Evolutionary conservation across 1,140 invertebrate genomes (phyloP).

Genomic region (Neodiprion fabricii): DNA sequence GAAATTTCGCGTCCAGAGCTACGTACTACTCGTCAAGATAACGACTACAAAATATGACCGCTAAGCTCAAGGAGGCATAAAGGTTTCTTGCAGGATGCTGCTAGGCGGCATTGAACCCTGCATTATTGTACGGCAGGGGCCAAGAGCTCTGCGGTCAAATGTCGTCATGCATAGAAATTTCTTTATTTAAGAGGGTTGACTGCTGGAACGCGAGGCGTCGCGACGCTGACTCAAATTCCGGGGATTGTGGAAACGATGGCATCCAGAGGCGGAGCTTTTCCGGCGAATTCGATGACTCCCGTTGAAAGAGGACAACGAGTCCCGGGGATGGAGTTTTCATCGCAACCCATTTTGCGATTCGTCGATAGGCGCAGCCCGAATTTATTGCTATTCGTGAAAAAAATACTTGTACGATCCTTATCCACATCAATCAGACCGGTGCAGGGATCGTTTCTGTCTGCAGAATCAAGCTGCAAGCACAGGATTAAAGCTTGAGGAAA

Average conservation of each 20-base stretch:
- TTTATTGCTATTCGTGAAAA: too few species aligned
- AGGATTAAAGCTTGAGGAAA: background rate
- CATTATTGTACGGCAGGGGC: background rate
- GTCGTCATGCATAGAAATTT: slow-evolving; percentile 28
- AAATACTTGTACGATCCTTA: too few species aligned
- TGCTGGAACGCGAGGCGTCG: background rate
- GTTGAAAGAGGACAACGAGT: background rate
- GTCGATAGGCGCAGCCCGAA: background rate
- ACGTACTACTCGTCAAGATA: too few species aligned
- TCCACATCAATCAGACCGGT: too few species aligned
- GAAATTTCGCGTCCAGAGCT: too few species aligned
- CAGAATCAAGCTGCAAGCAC: too few species aligned
- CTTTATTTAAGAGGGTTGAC: slow-evolving; percentile 19
- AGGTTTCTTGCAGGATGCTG: background rate
- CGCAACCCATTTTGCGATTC: background rate
- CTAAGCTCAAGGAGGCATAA: background rate
- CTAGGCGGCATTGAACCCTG: background rate
- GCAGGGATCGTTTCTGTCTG: too few species aligned
- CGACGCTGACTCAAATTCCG: background rate
- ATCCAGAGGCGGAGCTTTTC: background rate
- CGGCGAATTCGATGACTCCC: background rate
- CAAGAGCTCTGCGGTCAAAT: slow-evolving; percentile 18
- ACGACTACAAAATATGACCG: background rate
- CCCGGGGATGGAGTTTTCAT: too few species aligned
- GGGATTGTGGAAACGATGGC: slow-evolving; percentile 13